Conservation (phyloP, 2,113 vertebrate species). For the Canis aureus region DNA sequence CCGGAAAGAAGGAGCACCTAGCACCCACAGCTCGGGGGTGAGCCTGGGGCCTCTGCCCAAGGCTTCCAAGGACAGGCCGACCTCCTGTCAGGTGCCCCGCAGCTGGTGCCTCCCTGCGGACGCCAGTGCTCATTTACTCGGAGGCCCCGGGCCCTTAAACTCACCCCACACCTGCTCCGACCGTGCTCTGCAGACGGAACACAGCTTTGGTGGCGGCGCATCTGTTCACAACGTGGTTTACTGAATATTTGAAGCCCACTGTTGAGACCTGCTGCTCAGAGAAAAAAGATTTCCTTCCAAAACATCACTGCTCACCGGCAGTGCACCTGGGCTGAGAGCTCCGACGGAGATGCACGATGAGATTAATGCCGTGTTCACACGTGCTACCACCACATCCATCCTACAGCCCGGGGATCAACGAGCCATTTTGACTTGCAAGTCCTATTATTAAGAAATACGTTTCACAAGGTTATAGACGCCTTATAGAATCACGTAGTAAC, state of each 20-base stretch:
- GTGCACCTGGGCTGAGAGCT: neutral
- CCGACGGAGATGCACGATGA: accelerated
- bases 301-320: neutral
- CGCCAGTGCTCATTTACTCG: neutral
- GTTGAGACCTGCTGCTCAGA: neutral
- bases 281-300: neutral
- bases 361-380: accelerated
- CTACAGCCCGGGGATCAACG: neutral
- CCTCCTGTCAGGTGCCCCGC: neutral
- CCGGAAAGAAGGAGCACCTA: neutral
- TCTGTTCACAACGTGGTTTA: neutral
- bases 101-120: neutral
- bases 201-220: accelerated
- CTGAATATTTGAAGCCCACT: neutral
- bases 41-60: neutral
- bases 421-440: accelerated
- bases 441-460: neutral
- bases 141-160: neutral
- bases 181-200: accelerated
- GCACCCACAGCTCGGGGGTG: neutral
- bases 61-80: neutral
- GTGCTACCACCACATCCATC: neutral
- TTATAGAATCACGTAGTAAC: neutral
- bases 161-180: neutral
- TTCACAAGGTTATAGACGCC: neutral